phyloP scores from a whole-genome alignment of 2,113 vertebrate species.

The Pedetes capensis region DNA sequence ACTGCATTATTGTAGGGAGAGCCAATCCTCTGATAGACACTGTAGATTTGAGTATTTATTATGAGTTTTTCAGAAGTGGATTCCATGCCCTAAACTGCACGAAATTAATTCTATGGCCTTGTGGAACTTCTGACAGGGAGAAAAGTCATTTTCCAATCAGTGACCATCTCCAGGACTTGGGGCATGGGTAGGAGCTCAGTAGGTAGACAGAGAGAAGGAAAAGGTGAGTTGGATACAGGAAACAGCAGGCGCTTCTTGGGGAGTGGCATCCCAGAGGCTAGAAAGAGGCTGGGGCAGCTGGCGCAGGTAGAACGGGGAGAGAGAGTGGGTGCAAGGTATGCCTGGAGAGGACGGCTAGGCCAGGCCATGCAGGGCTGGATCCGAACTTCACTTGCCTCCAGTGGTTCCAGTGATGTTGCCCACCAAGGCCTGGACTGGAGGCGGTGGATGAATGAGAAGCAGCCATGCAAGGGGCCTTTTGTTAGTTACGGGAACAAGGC shows the following conservation, averaged over 20 bases:
- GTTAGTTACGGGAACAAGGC: not conserved
- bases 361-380: fast-evolving
- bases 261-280: not conserved
- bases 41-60: not conserved
- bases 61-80: not conserved
- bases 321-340: too few relatives aligned
- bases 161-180: not conserved
- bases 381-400: too few relatives aligned
- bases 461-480: not conserved
- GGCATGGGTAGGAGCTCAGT: not conserved
- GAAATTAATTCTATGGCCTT: not conserved
- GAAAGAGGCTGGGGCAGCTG: not conserved
- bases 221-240: not conserved
- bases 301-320: not conserved
- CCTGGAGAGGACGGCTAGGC: too few relatives aligned
- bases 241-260: not conserved
- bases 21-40: not conserved
- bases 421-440: too few relatives aligned
- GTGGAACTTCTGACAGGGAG: not conserved
- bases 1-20: not conserved
- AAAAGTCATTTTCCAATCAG: not conserved
- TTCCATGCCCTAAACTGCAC: not conserved
- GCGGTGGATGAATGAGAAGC: not conserved
- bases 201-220: not conserved
- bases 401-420: not conserved